Conservation (phyloP, 2,113 vertebrate species). For the Rhinoptilus africanus region DNA sequence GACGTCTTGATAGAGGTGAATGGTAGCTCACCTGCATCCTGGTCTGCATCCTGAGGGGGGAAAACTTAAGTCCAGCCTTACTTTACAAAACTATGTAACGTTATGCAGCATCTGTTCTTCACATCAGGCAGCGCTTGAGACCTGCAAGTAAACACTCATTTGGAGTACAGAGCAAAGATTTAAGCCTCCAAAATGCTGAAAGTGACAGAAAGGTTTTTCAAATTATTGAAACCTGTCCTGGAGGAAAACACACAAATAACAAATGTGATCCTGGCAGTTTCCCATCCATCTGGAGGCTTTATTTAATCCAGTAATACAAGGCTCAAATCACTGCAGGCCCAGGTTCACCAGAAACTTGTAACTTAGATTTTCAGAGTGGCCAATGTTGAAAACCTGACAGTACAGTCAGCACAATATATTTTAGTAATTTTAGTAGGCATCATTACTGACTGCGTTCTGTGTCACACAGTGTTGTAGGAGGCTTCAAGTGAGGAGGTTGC, state of each 20-base stretch:
- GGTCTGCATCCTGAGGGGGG: background rate
- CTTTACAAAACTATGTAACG: background rate
- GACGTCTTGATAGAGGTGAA: background rate
- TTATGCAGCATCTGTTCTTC: background rate
- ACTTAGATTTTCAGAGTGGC: background rate
- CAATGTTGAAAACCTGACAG: background rate
- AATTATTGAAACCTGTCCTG: background rate
- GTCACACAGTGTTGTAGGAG: background rate
- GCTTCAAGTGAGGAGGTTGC: background rate
- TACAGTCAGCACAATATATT: background rate
- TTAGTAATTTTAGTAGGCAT: background rate
- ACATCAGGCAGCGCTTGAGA: rapidly evolving
- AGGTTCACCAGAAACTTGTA: background rate
- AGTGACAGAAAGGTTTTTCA: background rate
- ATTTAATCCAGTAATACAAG: background rate
- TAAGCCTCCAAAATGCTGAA: background rate
- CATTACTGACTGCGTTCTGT: background rate
- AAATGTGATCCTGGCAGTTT: background rate
- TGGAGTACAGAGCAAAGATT: background rate
- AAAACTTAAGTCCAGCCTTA: background rate
- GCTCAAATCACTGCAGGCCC: background rate
- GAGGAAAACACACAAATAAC: background rate
- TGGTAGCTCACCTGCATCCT: background rate
- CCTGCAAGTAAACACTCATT: background rate
- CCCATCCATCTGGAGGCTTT: background rate